Evolutionary conservation across 2,797 vertebrate genomes (phyloP), one percentile per base, ranked within the genome.

Genomic region (Mycteria americana): DNA sequence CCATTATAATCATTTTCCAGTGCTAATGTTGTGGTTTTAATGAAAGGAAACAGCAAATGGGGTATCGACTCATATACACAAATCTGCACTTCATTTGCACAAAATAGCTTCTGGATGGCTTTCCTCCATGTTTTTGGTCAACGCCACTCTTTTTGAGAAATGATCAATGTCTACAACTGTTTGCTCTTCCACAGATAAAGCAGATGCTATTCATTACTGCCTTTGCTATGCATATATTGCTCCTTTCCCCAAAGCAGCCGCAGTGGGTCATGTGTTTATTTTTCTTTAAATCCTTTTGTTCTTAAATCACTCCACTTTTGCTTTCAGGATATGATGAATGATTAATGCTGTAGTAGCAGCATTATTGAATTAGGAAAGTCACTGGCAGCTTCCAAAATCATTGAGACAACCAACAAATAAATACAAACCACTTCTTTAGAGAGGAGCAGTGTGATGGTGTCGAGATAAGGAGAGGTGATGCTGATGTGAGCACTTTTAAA

Each of bases 141-240:
- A 97, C 96, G 94, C 94, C 80, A 85, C 82, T 95, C 95, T 97
- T 95, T 95, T 83, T 97, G 93, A 97, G 93, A 97, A 96, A 97
- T 98, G 98, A 98, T 98, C 95, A 96, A 98, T 97, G 98, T 98
- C 97, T 95, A 97, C 98, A 98, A 98, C 98, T 98, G 98, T 98
- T 98, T 98, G 98, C 98, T 98, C 98, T 98, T 99, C 97, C 97
- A 97, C 97, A 97, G 98, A 98, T 98, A 98, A 98, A 97, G 98
- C 98, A 99, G 98, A 98, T 97, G 98, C 98, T 98, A 98, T 95
- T 99, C 98, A 99, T 99, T 99, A 99, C 98, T 97, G 98, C 96
- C 98, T 97, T 91, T 96, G 94, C 95, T 91, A 95, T 96, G 78
- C 95, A 95, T 97, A 93, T 93, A 96, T 97, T 96, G 93, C 97